A percentile compares a stretch with the other conserved stretches of the same genome.
phyloP scores from a whole-genome alignment of 2,113 vertebrate species.

The Ia io region DNA sequence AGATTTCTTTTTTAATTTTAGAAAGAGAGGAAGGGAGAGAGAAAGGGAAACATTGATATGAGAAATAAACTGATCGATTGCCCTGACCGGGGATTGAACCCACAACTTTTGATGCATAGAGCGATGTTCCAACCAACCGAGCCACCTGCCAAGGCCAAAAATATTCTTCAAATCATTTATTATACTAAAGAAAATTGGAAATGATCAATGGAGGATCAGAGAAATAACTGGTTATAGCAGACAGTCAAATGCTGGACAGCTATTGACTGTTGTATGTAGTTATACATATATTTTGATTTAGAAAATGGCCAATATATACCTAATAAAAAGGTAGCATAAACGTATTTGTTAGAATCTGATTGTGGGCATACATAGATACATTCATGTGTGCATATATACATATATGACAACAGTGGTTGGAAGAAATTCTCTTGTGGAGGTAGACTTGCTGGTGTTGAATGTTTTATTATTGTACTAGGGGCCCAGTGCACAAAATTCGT shows the following conservation, averaged over 20 bases:
- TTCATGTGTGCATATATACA: no score
- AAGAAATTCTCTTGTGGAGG: background rate
- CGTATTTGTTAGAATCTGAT: background rate
- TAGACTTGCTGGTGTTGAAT: background rate
- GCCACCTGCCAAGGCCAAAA: background rate
- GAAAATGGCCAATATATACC: background rate
- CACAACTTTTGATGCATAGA: background rate
- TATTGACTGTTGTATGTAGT: background rate
- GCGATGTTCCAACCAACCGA: background rate
- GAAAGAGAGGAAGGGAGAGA: background rate
- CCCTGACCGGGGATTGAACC: background rate
- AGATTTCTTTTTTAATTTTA: background rate
- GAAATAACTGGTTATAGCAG: background rate
- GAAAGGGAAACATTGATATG: background rate
- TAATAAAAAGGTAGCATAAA: background rate
- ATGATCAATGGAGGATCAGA: background rate
- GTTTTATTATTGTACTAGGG: no score
- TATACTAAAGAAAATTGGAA: background rate
- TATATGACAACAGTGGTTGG: background rate
- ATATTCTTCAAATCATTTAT: background rate
- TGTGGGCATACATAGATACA: background rate
- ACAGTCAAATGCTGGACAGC: no score
- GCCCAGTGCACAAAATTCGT: no score
- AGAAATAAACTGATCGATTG: background rate
- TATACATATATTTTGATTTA: background rate